phyloP scores from a whole-genome alignment of 2,797 vertebrate species.

The Protonibea diacanthus region DNA sequence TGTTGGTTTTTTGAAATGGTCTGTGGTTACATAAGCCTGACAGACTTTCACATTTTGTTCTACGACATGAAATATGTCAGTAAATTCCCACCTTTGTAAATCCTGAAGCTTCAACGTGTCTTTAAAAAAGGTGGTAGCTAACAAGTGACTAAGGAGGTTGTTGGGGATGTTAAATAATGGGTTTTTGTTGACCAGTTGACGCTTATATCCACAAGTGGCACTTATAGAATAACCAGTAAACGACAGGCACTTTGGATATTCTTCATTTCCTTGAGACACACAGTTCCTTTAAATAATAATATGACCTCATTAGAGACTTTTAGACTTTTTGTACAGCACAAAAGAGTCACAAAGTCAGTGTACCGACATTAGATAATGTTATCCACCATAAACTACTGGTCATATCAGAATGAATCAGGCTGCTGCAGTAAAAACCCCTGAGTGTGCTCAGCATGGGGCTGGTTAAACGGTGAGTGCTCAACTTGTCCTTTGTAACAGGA shows the following conservation, averaged over 20 bases:
- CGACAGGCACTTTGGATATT: neutral
- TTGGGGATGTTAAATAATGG: too few relatives aligned
- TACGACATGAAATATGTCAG: too few relatives aligned
- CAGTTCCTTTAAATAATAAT: neutral
- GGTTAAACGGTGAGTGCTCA: neutral
- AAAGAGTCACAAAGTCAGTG: neutral
- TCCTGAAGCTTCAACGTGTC: too few relatives aligned
- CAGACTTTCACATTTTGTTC: too few relatives aligned
- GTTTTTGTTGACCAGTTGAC: too few relatives aligned
- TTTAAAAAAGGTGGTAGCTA: too few relatives aligned
- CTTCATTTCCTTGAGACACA: neutral
- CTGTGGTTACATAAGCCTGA: too few relatives aligned
- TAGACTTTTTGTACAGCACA: too few relatives aligned
- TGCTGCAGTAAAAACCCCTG: neutral
- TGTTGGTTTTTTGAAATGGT: too few relatives aligned
- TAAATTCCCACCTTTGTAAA: too few relatives aligned
- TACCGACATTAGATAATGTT: neutral
- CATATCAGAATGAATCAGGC: neutral
- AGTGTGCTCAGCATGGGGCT: neutral
- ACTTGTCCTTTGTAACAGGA: neutral
- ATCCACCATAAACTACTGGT: neutral
- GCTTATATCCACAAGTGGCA: neutral
- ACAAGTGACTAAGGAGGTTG: too few relatives aligned
- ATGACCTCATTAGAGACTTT: too few relatives aligned
- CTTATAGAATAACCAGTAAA: neutral